Evolutionary conservation across 1,140 invertebrate species (phyloP).

Genomic region (Copidosoma floridanum): DNA sequence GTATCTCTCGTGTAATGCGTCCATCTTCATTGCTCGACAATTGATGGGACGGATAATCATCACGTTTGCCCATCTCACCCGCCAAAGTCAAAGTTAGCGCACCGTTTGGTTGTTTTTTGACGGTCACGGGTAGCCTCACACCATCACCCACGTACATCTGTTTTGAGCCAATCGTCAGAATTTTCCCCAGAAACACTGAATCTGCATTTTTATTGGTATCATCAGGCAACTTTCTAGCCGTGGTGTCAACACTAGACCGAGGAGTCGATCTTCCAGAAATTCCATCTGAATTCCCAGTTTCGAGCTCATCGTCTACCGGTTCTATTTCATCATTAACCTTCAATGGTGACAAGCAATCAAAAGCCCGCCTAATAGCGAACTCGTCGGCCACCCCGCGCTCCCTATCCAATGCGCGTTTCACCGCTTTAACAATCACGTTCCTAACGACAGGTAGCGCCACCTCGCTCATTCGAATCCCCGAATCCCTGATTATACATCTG

Average conservation of each 20-base stretch:
- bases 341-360: conserved; percentile 30
- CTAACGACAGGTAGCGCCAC: conserved; percentile 29
- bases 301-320: too few relatives aligned
- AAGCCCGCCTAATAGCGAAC: conserved; percentile 27
- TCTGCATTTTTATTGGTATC: background rate
- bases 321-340: background rate
- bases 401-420: conserved; percentile 30
- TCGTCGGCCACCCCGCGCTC: conserved; percentile 28
- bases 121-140: conserved; percentile 43
- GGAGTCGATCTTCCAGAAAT: background rate
- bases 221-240: background rate
- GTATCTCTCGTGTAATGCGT: too few relatives aligned
- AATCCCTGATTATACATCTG: conserved; percentile 30
- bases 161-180: conserved; percentile 27
- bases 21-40: too few relatives aligned
- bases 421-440: conserved; percentile 41
- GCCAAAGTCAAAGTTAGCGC: conserved; percentile 42
- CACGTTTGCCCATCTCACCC: conserved; percentile 39
- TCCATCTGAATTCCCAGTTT: too few relatives aligned
- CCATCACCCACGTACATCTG: conserved; percentile 46
- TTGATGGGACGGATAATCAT: too few relatives aligned
- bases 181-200: conserved; percentile 33
- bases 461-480: conserved; percentile 30
- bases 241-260: too few relatives aligned
- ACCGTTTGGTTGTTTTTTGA: conserved; percentile 41